Evolutionary conservation across 1,140 invertebrate species (phyloP).

Genomic region (Elymnias hypermnestra): DNA sequence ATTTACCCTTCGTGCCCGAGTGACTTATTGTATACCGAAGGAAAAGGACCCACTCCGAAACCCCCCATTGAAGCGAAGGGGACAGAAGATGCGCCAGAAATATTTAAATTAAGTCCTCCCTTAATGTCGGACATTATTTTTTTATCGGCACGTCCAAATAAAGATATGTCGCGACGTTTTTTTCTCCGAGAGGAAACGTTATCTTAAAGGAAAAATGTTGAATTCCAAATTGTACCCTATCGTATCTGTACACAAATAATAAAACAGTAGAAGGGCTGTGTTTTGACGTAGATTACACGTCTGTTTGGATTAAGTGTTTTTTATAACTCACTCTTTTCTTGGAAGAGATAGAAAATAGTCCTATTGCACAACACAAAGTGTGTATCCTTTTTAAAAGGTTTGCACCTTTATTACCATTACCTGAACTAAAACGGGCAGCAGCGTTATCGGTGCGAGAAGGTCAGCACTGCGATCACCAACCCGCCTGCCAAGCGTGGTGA

Average conservation of each 20-base stretch:
- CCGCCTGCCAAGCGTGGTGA: no score
- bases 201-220: conserved; percentile 26
- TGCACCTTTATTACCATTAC: no score
- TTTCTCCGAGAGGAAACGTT: conserved; percentile 32
- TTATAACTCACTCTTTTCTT: no score
- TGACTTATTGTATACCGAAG: conserved; percentile 46
- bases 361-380: no score
- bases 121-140: conserved; percentile 66
- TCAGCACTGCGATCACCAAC: no score
- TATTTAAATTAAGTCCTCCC: conserved; percentile 67
- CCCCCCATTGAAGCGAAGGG: conserved; percentile 10
- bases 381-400: no score
- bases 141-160: conserved; percentile 60
- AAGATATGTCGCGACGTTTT: conserved; percentile 49
- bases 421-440: no score
- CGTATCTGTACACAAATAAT: neutral
- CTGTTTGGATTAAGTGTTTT: no score
- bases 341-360: no score
- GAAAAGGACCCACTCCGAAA: conserved; percentile 29
- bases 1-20: conserved; percentile 40
- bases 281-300: no score
- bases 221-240: conserved; percentile 9
- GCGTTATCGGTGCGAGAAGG: no score
- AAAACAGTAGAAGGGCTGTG: neutral
- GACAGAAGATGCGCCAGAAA: conserved; percentile 36